These are phyloP conservation scores for Coracopsis vasa DNA, from an alignment of 2,113 vertebrate species.

Conservation along the genomic window DNA sequence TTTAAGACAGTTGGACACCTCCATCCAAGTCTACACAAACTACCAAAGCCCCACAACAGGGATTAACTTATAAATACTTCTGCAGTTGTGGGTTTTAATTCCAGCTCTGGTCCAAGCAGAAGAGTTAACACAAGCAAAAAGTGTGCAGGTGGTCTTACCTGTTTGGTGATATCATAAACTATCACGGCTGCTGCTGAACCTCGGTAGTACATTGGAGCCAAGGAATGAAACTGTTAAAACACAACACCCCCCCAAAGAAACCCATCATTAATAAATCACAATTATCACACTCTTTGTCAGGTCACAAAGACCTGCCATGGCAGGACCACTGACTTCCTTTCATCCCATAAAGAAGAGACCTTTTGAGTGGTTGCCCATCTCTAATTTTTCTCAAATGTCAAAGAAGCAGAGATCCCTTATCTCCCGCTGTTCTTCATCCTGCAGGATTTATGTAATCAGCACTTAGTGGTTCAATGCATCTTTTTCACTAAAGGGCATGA, in stretches of 20 bases:
- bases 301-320: neutral
- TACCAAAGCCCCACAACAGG: accelerated
- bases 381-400: neutral
- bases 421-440: neutral
- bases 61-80: neutral
- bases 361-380: neutral
- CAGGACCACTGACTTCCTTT: neutral
- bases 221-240: slow-evolving; percentile 88
- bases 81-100: neutral
- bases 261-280: neutral
- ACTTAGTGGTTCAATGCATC: neutral
- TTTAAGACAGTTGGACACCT: neutral
- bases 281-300: neutral
- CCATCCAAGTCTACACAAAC: neutral
- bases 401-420: neutral
- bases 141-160: slow-evolving; percentile 75
- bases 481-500: neutral
- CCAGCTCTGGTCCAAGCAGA: neutral
- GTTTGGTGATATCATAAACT: slow-evolving; percentile 97
- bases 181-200: slow-evolving; percentile 96
- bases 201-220: slow-evolving; percentile 98
- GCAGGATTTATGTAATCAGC: accelerated
- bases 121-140: neutral
- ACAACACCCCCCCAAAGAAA: neutral
- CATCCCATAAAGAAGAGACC: neutral